phyloP scores from a whole-genome alignment of 2,797 vertebrate species.

The Luscinia megarhynchos region DNA sequence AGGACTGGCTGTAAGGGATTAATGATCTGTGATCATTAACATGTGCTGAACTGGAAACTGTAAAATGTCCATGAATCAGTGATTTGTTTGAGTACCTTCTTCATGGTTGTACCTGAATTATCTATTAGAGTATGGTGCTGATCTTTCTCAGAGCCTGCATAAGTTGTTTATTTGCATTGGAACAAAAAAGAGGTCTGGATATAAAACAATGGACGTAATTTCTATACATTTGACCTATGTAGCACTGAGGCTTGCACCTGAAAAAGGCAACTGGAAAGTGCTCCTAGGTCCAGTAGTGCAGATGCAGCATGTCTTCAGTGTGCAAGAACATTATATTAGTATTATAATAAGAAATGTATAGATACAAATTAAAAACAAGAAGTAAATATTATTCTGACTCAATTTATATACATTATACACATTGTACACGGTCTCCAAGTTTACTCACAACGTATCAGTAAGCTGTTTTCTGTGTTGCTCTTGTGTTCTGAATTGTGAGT shows the following conservation, averaged over 20 bases:
- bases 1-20: not conserved
- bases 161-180: not conserved
- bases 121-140: not conserved
- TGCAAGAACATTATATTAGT: not conserved
- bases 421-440: not conserved
- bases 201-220: not conserved
- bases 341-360: not conserved
- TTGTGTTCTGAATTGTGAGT: not conserved
- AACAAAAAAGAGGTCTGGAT: not conserved
- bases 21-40: not conserved
- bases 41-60: not conserved
- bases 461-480: not conserved
- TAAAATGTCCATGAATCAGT: not conserved
- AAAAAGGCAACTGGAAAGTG: not conserved
- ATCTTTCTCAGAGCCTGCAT: not conserved
- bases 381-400: constrained; percentile 13
- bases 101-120: not conserved
- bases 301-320: not conserved
- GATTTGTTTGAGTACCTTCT: not conserved
- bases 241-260: not conserved
- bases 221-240: not conserved
- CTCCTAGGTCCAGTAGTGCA: not conserved
- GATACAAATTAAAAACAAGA: not conserved
- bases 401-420: constrained; percentile 33
- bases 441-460: not conserved